A percentile compares a stretch with the other conserved stretches of the same genome.
phyloP scores from a whole-genome alignment of 2,797 vertebrate species.

The Acomys russatus region DNA sequence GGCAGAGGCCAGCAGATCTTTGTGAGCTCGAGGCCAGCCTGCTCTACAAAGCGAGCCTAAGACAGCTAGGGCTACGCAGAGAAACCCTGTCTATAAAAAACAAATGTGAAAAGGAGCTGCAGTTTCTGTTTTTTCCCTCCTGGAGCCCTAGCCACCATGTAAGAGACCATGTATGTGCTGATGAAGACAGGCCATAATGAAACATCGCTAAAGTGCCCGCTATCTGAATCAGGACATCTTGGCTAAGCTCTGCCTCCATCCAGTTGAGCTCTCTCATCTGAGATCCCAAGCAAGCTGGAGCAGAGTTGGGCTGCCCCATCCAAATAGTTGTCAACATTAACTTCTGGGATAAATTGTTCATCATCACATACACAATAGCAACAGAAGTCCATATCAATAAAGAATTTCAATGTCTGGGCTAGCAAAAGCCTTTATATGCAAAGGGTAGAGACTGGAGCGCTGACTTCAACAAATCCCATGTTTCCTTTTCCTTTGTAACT shows the following conservation, averaged over 20 bases:
- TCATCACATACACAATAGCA: constrained; percentile 36
- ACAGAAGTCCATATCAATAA: not conserved
- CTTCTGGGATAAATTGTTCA: not conserved
- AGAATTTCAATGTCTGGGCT: constrained; percentile 34
- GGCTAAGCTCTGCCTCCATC: not conserved
- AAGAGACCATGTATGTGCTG: not conserved
- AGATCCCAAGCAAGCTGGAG: not conserved
- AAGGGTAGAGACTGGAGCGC: not conserved
- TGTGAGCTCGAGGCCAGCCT: too few species aligned
- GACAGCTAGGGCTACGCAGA: too few species aligned
- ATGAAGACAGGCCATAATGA: not conserved
- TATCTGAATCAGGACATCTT: not conserved
- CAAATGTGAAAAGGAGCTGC: not conserved
- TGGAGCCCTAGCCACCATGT: not conserved
- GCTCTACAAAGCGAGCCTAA: too few species aligned
- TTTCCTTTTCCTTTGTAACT: constrained; percentile 28
- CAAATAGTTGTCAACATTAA: not conserved
- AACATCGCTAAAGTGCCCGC: not conserved
- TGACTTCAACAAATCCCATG: not conserved
- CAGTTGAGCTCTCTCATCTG: not conserved
- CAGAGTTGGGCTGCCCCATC: not conserved
- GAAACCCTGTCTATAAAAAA: too few species aligned
- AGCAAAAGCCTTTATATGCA: constrained; percentile 61
- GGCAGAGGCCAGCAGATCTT: too few species aligned
- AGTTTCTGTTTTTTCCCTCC: not conserved